A percentile compares a stretch with the other conserved stretches of the same genome.
Evolutionary conservation across 2,797 vertebrate species (phyloP).

Genomic region (Muscicapa striata): DNA sequence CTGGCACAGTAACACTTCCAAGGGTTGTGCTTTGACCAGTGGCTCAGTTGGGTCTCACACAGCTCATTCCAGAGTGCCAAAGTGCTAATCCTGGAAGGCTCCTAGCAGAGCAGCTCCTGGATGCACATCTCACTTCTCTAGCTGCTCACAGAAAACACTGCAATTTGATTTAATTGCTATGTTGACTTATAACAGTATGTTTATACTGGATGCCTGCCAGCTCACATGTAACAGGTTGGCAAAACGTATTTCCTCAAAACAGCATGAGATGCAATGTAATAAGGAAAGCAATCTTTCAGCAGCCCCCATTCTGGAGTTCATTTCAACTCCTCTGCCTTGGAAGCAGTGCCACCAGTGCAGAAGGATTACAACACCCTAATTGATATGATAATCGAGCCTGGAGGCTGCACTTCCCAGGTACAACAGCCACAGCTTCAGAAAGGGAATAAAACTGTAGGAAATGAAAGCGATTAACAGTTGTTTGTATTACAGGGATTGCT

Average conservation of each 20-base stretch:
- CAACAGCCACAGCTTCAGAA: background rate
- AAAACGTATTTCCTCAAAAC: slow-evolving; percentile 40
- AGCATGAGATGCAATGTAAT: slow-evolving; percentile 11
- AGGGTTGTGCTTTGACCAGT: background rate
- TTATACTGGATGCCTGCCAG: slow-evolving; percentile 62
- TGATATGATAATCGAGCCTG: slow-evolving; percentile 41
- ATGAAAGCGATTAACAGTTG: slow-evolving; percentile 36
- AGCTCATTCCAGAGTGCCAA: background rate
- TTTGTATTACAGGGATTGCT: background rate
- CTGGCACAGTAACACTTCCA: background rate
- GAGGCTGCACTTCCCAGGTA: slow-evolving; percentile 53
- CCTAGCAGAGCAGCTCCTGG: slow-evolving; percentile 16
- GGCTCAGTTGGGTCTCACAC: background rate
- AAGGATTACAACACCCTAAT: slow-evolving; percentile 31
- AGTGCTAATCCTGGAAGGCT: slow-evolving; percentile 25
- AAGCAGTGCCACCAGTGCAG: background rate
- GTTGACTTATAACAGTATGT: slow-evolving; percentile 62
- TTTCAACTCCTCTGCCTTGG: background rate
- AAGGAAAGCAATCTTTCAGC: slow-evolving; percentile 21
- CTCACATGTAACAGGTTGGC: slow-evolving; percentile 51
- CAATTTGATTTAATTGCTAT: slow-evolving; percentile 67
- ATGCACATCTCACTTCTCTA: slow-evolving; percentile 24
- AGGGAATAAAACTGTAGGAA: background rate
- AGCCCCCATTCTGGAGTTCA: background rate
- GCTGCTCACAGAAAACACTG: slow-evolving; percentile 29